A percentile compares a stretch with the other conserved stretches of the same genome.
These are phyloP conservation scores for Octopus sinensis DNA, from an alignment of 1,140 invertebrate species.

Conservation along the genomic window DNA sequence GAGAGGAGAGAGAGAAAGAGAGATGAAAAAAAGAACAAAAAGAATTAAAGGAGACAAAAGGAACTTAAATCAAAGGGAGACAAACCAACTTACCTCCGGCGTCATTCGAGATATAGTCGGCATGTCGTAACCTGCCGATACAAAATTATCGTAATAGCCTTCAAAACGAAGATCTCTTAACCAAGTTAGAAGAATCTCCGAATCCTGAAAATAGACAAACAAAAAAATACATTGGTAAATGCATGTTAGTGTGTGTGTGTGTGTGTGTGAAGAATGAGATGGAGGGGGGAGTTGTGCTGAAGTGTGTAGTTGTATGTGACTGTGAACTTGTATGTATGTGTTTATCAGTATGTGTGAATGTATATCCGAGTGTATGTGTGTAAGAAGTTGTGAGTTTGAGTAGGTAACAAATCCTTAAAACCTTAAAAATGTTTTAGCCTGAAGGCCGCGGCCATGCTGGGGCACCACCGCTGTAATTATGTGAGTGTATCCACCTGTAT, in stretches of 20 bases:
- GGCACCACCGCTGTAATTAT: too few relatives aligned
- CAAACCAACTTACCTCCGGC: slow-evolving; percentile 70
- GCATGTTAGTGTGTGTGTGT: background rate
- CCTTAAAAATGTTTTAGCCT: too few relatives aligned
- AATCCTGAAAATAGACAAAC: slow-evolving; percentile 66
- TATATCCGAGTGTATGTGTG: background rate
- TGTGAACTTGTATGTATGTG: background rate
- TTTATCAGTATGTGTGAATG: background rate
- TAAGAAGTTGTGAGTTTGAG: background rate
- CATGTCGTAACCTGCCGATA: slow-evolving; percentile 94
- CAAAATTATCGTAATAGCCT: slow-evolving; percentile 91
- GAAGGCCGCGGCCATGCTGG: too few relatives aligned
- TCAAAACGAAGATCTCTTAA: slow-evolving; percentile 91
- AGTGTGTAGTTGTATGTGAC: background rate
- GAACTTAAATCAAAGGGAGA: too few relatives aligned
- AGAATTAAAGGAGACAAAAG: too few relatives aligned
- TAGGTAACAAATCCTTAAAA: too few relatives aligned
- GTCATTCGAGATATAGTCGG: slow-evolving; percentile 96
- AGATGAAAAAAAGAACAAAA: too few relatives aligned
- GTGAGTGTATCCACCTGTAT: too few relatives aligned
- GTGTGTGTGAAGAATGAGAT: background rate
- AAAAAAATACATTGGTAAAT: background rate
- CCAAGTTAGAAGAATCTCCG: slow-evolving; percentile 91
- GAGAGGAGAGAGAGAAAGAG: too few relatives aligned
- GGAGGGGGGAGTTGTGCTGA: too few relatives aligned